phyloP scores from a whole-genome alignment of 2,113 vertebrate genomes.

The Ia io region DNA sequence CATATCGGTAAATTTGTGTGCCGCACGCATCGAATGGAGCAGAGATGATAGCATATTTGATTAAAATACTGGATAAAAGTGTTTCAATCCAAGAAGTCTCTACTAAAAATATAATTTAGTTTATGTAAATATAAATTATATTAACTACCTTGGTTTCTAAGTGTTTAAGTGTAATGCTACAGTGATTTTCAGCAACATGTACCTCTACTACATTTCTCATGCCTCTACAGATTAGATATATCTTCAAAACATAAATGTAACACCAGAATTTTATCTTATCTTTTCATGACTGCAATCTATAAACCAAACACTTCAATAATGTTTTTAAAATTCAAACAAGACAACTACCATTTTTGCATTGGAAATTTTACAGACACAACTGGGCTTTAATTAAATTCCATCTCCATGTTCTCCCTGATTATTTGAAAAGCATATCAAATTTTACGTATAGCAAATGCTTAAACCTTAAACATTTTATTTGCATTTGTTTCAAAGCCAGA shows the following conservation, averaged over 20 bases:
- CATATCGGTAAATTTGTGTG: constrained; percentile 62
- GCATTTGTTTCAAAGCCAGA: constrained; percentile 66
- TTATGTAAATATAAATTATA: constrained; percentile 73
- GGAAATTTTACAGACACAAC: constrained; percentile 49
- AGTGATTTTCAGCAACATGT: constrained; percentile 77
- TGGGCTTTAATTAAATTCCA: constrained; percentile 63
- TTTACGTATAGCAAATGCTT: constrained; percentile 31
- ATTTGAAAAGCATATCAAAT: constrained; percentile 60
- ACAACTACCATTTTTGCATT: constrained; percentile 48
- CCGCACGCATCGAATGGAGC: not conserved
- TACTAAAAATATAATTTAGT: constrained; percentile 50
- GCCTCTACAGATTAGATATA: constrained; percentile 76
- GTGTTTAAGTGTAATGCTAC: constrained; percentile 78
- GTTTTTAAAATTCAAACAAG: constrained; percentile 65
- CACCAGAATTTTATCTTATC: constrained; percentile 77
- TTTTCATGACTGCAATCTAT: constrained; percentile 67
- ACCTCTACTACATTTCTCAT: constrained; percentile 77
- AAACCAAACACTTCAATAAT: constrained; percentile 73
- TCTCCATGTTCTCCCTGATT: constrained; percentile 18
- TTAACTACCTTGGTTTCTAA: constrained; percentile 80
- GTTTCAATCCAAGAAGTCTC: constrained; percentile 47
- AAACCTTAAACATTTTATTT: constrained; percentile 67
- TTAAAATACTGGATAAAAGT: constrained; percentile 64
- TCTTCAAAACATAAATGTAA: constrained; percentile 79
- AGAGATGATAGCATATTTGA: constrained; percentile 58